A percentile compares a stretch with the other conserved stretches of the same genome.
Conservation (phyloP, 2,888 invertebrate species). For the Allophyes oxyacanthae region DNA sequence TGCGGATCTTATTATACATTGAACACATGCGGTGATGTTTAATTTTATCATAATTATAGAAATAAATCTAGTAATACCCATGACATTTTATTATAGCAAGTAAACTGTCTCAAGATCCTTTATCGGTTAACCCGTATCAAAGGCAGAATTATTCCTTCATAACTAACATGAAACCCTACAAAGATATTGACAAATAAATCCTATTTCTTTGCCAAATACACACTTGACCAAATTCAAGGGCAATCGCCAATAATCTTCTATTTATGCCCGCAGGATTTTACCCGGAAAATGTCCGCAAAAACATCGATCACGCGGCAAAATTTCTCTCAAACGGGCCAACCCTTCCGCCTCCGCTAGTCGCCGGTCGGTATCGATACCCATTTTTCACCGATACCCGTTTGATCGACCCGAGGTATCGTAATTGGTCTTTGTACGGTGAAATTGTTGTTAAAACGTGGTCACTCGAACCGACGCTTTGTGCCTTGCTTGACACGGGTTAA, state of each 20-base stretch:
- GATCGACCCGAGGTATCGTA: constrained; percentile 61
- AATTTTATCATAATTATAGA: too few relatives aligned
- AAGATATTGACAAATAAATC: constrained; percentile 6
- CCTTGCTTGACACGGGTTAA: constrained; percentile 52
- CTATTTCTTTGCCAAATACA: constrained; percentile 11
- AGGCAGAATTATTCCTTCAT: background rate
- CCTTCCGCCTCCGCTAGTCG: constrained; percentile 51
- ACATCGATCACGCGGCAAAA: constrained; percentile 55
- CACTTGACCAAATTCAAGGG: constrained; percentile 24
- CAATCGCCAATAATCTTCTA: constrained; percentile 40
- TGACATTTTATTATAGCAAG: too few relatives aligned
- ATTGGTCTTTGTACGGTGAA: constrained; percentile 66
- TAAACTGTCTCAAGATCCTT: too few relatives aligned
- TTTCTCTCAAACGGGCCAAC: constrained; percentile 49
- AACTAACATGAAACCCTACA: constrained; percentile 4
- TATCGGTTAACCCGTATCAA: too few relatives aligned
- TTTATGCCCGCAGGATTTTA: constrained; percentile 40
- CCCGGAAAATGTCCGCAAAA: constrained; percentile 49
- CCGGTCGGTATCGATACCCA: constrained; percentile 45
- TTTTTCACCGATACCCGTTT: constrained; percentile 64
- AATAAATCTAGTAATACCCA: too few relatives aligned
- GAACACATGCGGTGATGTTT: too few relatives aligned
- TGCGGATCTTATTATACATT: too few relatives aligned
- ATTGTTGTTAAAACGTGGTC: constrained; percentile 65
- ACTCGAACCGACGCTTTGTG: constrained; percentile 54